Conservation (phyloP, 1,140 invertebrate genomes). For the Pogonomyrmex californicus region DNA sequence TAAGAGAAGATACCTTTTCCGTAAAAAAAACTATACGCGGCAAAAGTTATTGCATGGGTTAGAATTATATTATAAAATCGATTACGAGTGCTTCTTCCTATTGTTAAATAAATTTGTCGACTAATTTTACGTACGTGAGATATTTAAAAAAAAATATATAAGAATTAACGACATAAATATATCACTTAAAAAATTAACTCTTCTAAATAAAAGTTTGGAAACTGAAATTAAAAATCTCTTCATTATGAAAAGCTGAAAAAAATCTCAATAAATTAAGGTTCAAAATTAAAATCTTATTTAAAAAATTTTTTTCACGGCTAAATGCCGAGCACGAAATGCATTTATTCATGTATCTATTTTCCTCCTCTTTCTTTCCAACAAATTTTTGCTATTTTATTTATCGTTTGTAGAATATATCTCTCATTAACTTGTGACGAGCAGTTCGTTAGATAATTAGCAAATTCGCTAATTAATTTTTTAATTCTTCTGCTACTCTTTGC, state of each 20-base stretch:
- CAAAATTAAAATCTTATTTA: not conserved
- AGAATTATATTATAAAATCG: not conserved
- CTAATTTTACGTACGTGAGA: not conserved
- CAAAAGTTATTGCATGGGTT: not conserved
- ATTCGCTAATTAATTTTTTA: constrained; percentile 31
- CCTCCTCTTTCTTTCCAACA: not conserved
- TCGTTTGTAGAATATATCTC: not conserved
- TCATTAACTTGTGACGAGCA: not conserved
- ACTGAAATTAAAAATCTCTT: not conserved
- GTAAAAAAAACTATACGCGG: not conserved
- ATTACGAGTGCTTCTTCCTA: not conserved
- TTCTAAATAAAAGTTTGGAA: not conserved
- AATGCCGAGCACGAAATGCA: not conserved
- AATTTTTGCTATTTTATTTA: not conserved
- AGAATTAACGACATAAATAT: not conserved
- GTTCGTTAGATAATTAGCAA: constrained; percentile 30
- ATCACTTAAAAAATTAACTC: not conserved
- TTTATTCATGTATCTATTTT: not conserved
- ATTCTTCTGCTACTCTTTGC: not conserved
- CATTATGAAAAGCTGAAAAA: not conserved
- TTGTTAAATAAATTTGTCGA: not conserved
- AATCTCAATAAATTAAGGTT: not conserved
- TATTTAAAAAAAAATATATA: constrained; percentile 5
- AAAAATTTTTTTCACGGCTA: not conserved
- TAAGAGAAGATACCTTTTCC: not conserved